Conservation (phyloP, 2,888 invertebrate genomes). For the Hybos culiciformis region DNA sequence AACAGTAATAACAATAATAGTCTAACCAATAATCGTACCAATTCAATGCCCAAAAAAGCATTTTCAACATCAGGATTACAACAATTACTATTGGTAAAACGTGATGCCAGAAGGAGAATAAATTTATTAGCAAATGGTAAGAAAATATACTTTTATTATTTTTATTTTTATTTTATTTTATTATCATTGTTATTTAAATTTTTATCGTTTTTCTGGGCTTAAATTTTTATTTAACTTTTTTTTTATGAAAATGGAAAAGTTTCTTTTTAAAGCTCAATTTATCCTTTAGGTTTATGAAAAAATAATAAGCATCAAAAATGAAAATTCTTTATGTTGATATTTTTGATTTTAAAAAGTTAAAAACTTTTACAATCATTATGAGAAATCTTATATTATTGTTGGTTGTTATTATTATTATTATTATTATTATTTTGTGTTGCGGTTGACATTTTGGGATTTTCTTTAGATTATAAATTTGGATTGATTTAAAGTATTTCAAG, state of each 20-base stretch:
- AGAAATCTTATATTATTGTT: neutral
- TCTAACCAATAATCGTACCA: constrained; percentile 37
- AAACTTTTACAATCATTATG: no score
- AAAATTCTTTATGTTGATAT: no score
- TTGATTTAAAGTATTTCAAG: no score
- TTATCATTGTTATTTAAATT: constrained; percentile 2
- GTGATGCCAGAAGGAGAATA: constrained; percentile 40
- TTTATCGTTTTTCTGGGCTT: constrained; percentile 16
- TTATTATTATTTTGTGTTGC: neutral
- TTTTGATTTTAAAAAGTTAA: no score
- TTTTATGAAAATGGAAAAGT: no score
- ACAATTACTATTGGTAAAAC: constrained; percentile 43
- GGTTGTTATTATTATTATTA: neutral
- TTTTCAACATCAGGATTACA: constrained; percentile 65
- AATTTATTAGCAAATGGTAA: constrained; percentile 41
- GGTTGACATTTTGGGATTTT: no score
- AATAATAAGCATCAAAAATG: neutral
- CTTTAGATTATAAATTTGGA: no score
- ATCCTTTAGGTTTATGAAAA: neutral
- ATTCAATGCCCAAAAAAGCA: constrained; percentile 52
- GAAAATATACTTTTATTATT: constrained; percentile 4
- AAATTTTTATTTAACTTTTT: constrained; percentile 14
- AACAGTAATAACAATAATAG: constrained; percentile 18
- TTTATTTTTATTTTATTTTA: constrained; percentile 10
- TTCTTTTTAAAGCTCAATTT: no score